Evolutionary conservation across 2,113 vertebrate genomes (phyloP), one percentile per base, ranked within the genome.

Genomic region (Hydrolagus affinis): DNA sequence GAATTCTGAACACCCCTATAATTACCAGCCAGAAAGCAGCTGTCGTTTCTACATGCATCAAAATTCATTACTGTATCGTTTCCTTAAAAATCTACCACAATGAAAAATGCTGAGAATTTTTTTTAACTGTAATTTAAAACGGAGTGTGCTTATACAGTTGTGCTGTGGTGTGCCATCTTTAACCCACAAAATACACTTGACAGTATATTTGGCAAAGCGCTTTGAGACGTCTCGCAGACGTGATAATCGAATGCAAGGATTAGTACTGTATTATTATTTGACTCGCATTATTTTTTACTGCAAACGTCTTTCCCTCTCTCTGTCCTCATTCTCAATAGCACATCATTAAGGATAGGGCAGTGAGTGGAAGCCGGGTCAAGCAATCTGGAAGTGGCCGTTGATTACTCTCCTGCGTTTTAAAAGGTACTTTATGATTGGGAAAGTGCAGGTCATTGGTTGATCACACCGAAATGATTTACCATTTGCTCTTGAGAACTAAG

Each of bases 361-460:
- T 44, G 44, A 44, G 44, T 44, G 44, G 2, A n/a, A 56, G 10
- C 59, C 74, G 11, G 59, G n/a, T 12, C 21, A 78, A 25, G 71
- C n/a, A 28, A 15, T 12, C 7, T 77, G 10, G 56, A 59, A 77
- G 4, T 77, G 57, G n/a, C 57, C 23, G 14, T 25, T 73, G 71
- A 73, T 73, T 78, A 57, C n/a, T 78, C 57, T 78, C 76, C 76
- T 62, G n/a, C 62, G 15, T 25, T 44, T 78, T 77, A 75, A 77
- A 12, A 77, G 57, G 19, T 60, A 62, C n/a, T 59, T 25, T 7
- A 56, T 78, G 56, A 78, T 60, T 78, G 4, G 9, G n/a, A 59
- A 60, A 57, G 30, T 6, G 32, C 4, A 3, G n/a, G 19, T 21
- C 44, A 60, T 57, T 77, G n/a, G 21, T 4, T 60, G 56, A 59